Base-by-base conservation (phyloP, 30 jellyfish, hydroid and myxozoan species). In the Aurelia sp. region DNA sequence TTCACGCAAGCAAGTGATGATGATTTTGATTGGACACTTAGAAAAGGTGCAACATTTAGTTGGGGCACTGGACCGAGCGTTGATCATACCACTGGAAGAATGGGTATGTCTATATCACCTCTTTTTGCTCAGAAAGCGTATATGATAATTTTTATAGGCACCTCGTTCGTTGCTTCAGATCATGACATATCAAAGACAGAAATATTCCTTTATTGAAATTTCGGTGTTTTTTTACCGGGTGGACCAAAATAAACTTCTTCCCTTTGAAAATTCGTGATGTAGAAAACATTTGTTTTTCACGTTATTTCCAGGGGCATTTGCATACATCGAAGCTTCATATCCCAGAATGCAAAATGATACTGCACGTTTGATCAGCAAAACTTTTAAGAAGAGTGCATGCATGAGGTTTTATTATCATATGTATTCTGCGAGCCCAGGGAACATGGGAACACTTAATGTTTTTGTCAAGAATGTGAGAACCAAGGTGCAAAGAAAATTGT, bases 61-160 rank as follows among this genome's bases (percentile, higher is more conserved):
- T 44, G 78, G 88, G 88, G 94, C 35, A 85, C 94, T 73, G 94
- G 94, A 44, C 94, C 88, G 65, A 85, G 89, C 44, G 88, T 74
- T 53, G 92, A 83, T 44, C 92, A 83, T 74, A 83, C 92, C 48
- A 83, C 92, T 3, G 82, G 86, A 44, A 70, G 86, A 83, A 8
- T 83, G 17, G 92, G 92, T 71, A 18, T 24, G 94, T n/a, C 15
- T 44, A 44, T 44, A 0, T 44, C 1, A 40, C 10, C 0, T 44
- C 55, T 44, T 9, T 1, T 9, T 9, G 55, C 13, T 44, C 9
- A 1, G 55, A 44, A 0, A 7, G 16, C 55, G 9, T 15, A 8
- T 44, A 15, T 44, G 2, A 44, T 3, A 44, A 44, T 0, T 9
- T 44, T 8, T 44, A 6, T 44, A 3, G 55, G 55, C 15, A 44